phyloP scores from a whole-genome alignment of 2,888 invertebrate genomes.

The Caenorhabditis afra region DNA sequence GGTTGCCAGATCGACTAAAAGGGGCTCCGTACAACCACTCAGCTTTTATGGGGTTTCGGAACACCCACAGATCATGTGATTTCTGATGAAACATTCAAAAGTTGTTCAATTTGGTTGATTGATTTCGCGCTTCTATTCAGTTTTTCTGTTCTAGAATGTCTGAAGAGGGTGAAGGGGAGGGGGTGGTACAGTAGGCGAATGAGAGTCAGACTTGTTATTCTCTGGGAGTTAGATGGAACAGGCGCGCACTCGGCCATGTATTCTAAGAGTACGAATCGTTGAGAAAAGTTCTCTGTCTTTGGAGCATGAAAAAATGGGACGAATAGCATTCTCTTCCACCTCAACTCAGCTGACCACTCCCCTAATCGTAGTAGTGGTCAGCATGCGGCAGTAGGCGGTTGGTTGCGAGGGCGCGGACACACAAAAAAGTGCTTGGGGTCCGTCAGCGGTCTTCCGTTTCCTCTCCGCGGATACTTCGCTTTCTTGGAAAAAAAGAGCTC shows the following conservation, averaged over 20 bases:
- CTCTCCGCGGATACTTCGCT: conserved; percentile 39
- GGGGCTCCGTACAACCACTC: no score
- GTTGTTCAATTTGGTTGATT: not conserved
- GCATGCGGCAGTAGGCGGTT: conserved; percentile 43
- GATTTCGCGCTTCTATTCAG: not conserved
- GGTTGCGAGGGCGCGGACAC: conserved; percentile 34
- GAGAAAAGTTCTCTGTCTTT: conserved; percentile 21
- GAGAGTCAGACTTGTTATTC: no score
- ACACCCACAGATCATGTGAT: not conserved
- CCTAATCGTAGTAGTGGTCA: conserved; percentile 53
- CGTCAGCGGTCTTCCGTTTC: conserved; percentile 30
- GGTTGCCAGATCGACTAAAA: not conserved
- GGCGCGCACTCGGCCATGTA: no score
- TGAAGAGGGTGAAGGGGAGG: not conserved
- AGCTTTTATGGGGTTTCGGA: no score
- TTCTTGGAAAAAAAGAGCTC: conserved; percentile 32
- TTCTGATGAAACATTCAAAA: conserved; percentile 32
- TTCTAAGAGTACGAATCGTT: conserved; percentile 33
- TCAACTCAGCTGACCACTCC: conserved; percentile 57
- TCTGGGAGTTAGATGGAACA: no score
- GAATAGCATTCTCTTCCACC: conserved; percentile 57
- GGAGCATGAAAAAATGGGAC: conserved; percentile 38
- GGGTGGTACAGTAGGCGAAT: not conserved
- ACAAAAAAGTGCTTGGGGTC: conserved; percentile 50
- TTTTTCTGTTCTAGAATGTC: conserved; percentile 1